Percentiles rank a stretch among this genome's conserved stretches.
Conservation (phyloP, 2,888 invertebrate species). For the Cerceris rybyensis region DNA sequence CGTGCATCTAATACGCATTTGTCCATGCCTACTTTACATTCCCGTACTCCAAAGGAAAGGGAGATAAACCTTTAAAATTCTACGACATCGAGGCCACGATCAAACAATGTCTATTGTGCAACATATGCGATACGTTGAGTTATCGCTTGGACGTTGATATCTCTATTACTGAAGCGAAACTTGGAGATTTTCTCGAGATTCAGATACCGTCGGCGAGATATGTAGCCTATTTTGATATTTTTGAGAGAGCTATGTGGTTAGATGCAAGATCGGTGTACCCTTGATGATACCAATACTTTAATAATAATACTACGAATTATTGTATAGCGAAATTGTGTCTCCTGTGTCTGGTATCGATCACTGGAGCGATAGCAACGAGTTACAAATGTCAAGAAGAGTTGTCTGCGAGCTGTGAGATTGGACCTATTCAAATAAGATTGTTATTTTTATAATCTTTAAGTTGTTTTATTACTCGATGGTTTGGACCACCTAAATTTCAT, state of each 20-base stretch:
- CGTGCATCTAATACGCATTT: constrained; percentile 47
- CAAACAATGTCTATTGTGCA: constrained; percentile 58
- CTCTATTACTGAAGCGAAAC: constrained; percentile 43
- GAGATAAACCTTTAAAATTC: constrained; percentile 43
- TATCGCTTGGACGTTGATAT: constrained; percentile 38
- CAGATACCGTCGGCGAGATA: background rate
- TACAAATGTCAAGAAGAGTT: background rate
- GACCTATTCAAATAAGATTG: no score
- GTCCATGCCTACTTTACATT: constrained; percentile 44
- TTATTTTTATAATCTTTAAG: no score
- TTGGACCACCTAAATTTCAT: no score
- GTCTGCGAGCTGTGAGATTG: no score
- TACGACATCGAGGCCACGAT: constrained; percentile 49
- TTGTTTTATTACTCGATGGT: no score
- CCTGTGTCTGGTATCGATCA: no score
- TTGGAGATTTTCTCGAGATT: constrained; percentile 17
- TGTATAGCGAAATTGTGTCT: no score
- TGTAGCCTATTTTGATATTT: background rate
- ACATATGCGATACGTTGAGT: constrained; percentile 42
- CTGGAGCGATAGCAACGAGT: no score
- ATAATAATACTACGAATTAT: no score
- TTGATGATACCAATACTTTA: constrained; percentile 1
- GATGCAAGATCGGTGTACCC: no score
- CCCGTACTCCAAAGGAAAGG: constrained; percentile 22
- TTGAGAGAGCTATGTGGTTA: no score